These are phyloP conservation scores for Telmatochromis brichardi DNA, from an alignment of 2,113 vertebrate species.

Conservation along the genomic window DNA sequence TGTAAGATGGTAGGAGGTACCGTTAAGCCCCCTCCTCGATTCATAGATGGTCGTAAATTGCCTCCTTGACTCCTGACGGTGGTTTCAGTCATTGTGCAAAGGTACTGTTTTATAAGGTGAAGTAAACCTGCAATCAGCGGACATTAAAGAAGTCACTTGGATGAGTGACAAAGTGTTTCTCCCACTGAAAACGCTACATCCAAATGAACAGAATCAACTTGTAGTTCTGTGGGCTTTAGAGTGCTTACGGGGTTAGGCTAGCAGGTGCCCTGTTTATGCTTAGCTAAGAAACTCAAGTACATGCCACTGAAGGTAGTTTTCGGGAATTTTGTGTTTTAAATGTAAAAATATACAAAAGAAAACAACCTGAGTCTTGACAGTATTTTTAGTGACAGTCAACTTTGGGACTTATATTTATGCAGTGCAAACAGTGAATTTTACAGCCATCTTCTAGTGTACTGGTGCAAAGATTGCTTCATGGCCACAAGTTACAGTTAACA, in stretches of 20 bases:
- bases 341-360: not conserved
- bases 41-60: not conserved
- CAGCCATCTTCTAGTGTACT: not conserved
- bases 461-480: not conserved
- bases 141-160: not conserved
- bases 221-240: not conserved
- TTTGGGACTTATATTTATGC: not conserved
- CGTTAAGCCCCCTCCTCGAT: not conserved
- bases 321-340: rapidly evolving
- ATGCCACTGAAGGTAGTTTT: not conserved
- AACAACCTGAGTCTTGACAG: not conserved
- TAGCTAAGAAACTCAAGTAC: not conserved
- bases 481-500: not conserved
- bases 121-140: rapidly evolving
- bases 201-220: not conserved
- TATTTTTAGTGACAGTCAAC: not conserved
- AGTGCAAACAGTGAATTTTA: not conserved
- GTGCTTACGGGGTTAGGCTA: not conserved
- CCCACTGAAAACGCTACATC: not conserved
- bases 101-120: not conserved
- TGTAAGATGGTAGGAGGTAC: not conserved
- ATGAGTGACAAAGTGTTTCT: not conserved
- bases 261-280: not conserved
- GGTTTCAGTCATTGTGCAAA: not conserved
- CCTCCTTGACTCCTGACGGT: not conserved